Evolutionary conservation across 2,113 vertebrate species (phyloP).

Genomic region (Dryoscopus gambensis): DNA sequence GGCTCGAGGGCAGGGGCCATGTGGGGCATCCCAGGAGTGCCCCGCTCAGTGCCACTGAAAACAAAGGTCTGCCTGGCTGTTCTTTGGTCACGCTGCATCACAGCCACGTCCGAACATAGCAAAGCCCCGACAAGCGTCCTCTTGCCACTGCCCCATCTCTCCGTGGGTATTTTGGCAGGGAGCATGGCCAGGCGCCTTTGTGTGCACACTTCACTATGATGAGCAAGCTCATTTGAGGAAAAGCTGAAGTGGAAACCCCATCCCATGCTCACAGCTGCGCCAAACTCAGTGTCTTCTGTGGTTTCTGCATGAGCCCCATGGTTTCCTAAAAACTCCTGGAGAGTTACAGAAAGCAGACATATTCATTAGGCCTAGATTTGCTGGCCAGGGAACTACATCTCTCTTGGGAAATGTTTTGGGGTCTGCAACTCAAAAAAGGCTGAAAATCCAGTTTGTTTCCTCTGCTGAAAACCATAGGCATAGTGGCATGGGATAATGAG

Average conservation of each 20-base stretch:
- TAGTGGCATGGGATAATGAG: neutral
- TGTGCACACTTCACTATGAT: neutral
- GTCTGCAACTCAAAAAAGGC: neutral
- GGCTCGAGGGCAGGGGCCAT: rapidly evolving
- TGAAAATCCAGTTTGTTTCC: constrained; percentile 1
- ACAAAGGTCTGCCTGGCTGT: neutral
- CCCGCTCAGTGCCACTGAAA: rapidly evolving
- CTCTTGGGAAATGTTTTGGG: constrained; percentile 17
- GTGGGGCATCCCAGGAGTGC: neutral
- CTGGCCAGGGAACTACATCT: neutral
- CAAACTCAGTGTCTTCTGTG: neutral
- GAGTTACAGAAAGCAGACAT: neutral
- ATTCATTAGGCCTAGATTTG: neutral
- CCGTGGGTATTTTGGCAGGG: rapidly evolving
- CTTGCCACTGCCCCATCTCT: neutral
- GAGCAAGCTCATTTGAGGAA: neutral
- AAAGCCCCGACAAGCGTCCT: neutral
- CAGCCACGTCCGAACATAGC: rapidly evolving
- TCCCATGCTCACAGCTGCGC: neutral
- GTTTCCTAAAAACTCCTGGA: neutral
- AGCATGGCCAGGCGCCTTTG: rapidly evolving
- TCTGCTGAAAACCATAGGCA: neutral
- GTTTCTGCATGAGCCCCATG: neutral
- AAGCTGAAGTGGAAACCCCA: neutral
- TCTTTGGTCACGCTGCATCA: rapidly evolving